Evolutionary conservation across 2,888 invertebrate species (phyloP), one percentile per base, ranked within the genome.

Genomic region (Agonopterix arenella): DNA sequence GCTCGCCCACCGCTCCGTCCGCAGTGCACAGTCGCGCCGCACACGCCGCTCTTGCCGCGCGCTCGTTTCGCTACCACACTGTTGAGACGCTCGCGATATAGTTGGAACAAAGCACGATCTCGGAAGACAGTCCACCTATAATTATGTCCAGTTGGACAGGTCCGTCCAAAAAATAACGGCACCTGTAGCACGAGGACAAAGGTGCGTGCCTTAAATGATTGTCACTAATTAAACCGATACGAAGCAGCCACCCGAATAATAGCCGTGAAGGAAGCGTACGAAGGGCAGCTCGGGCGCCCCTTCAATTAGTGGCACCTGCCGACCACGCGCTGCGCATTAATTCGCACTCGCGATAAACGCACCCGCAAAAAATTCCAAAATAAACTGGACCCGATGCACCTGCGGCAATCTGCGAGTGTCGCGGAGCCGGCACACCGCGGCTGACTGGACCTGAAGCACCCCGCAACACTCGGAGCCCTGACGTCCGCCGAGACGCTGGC

Each of bases 371-470:
- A 81, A 75, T 61, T 55, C 77, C 81, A 67, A 80, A 85, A 80
- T 80, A 81, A 84, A 84, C 80, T 81, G 83, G 83, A 76, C 76
- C 74, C 68, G 75, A 80, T 84, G 86, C 88, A 89, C 86, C 88
- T 88, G 88, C 84, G 70, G 68, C 73, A 64, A 72, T 73, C 71
- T 63, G 63, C 63, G 62, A 56, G 53, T 57, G 54, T 28, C 28
- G 28, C 28, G 28, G 28, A 28, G 28, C 28, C 52, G 52, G 53
- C 52, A 50, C 56, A 50, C 44, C 47, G 53, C 52, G 49, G 47
- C 53, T 56, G 58, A 28, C 28, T 7, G 5, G 54, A 60, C 54
- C 49, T 57, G 56, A 52, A 58, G 58, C 52, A 51, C 52, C 52
- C 50, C 18, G 11, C 28, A 5, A 28, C 5, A 28, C 18, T 28